Conservation (phyloP, 2,113 vertebrate species). For the Cygnus buccinator region DNA sequence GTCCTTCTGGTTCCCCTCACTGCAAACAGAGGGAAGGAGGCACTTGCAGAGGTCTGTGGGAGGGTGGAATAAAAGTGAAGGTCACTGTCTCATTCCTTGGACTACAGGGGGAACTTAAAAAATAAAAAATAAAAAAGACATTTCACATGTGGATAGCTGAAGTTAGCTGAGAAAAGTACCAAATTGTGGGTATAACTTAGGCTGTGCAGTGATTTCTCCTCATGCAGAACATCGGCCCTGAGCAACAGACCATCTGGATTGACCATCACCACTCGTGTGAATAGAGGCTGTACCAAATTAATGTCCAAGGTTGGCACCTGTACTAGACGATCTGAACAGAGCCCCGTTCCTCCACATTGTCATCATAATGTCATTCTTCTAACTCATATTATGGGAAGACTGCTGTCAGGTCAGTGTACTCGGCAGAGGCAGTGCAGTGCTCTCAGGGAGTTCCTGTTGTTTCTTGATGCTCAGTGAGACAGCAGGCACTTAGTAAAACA, state of each 20-base stretch:
- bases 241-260: neutral
- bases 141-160: neutral
- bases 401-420: neutral
- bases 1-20: neutral
- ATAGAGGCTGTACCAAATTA: neutral
- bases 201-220: neutral
- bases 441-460: neutral
- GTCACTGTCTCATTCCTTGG: neutral
- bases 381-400: neutral
- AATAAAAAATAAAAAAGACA: neutral
- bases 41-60: neutral
- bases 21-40: neutral
- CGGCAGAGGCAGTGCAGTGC: fast-evolving
- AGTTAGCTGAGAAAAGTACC: neutral
- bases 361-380: neutral
- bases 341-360: neutral
- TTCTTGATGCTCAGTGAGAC: neutral
- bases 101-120: neutral
- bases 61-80: neutral
- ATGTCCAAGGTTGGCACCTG: neutral
- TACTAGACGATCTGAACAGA: neutral
- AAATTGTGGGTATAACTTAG: neutral
- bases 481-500: neutral
- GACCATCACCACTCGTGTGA: neutral
- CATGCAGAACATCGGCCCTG: neutral